Evolutionary conservation across 1,140 invertebrate genomes (phyloP), one percentile per base, ranked within the genome.

Genomic region (Heliconius himera): DNA sequence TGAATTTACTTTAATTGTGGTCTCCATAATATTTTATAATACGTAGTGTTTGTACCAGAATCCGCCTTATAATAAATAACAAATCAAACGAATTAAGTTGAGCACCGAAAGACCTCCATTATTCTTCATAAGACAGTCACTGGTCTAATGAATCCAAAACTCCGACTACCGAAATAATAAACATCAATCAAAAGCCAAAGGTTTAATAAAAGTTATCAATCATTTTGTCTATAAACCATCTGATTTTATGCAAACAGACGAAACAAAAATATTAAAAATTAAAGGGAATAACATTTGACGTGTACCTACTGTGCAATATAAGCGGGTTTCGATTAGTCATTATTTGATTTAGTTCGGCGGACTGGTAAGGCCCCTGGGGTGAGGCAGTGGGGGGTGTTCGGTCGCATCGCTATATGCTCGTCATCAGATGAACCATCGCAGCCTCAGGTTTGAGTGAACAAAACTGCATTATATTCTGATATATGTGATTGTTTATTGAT

Each of bases 271-370:
- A 89, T 90, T 90, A 88, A 91, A 91, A 93, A 92, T 92, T 91
- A 89, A 93, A 90, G 88, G 88, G 91, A 91, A 94, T 90, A 91
- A 90, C 88, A 86, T 92, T 92, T 93, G 91, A 92, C 91, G 92
- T 94, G 90, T 91, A 93, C 93, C 93, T 94, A 94, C 93, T 94
- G 93, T 94, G 92, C 91, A 93, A 94, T 94, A 91, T 92, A 93
- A 91, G 91, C 87, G 84, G 88, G 89, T 93, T 93, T 92, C 93
- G 91, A 94, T 94, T 94, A 94, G 93, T 94, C 93, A 94, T 94
- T 94, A 93, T 94, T 94, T 94, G 93, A 93, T 93, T 94, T 94
- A 93, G 92, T 94, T 93, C 89, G 91, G 90, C 87, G 84, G 86
- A 85, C 85, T 82, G 84, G 81, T 78, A 74, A 51, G 90, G 85